Conservation (phyloP, 2,888 invertebrate species). For the Tenthredo notha region DNA sequence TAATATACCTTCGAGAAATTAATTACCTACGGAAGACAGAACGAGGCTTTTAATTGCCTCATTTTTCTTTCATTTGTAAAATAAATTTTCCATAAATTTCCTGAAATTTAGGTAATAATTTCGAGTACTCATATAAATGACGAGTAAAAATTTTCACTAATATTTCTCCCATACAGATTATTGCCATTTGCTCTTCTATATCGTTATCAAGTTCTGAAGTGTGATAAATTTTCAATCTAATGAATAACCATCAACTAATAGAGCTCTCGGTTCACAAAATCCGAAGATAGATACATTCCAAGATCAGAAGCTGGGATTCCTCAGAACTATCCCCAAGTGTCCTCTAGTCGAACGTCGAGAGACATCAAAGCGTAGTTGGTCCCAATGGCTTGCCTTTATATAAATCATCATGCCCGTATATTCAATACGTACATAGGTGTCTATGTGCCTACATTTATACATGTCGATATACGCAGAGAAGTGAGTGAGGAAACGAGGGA, state of each 20-base stretch:
- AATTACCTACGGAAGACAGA: background rate
- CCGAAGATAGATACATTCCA: slow-evolving; percentile 12
- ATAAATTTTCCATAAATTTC: background rate
- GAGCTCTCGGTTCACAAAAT: background rate
- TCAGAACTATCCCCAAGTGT: background rate
- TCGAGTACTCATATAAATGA: background rate
- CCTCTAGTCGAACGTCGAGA: slow-evolving; percentile 18
- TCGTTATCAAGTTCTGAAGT: background rate
- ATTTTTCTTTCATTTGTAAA: slow-evolving; percentile 2
- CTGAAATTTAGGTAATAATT: background rate
- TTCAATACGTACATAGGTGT: background rate
- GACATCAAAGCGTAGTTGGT: slow-evolving; percentile 35
- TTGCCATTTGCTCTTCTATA: background rate
- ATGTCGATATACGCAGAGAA: background rate
- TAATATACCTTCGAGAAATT: background rate
- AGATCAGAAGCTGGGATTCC: slow-evolving; percentile 4
- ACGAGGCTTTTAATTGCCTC: background rate
- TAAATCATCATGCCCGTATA: background rate
- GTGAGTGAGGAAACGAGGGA: slow-evolving; percentile 27
- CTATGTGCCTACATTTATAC: background rate
- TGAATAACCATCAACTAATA: background rate
- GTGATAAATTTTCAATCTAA: slow-evolving; percentile 13
- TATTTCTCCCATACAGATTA: background rate
- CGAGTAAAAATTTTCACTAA: background rate
- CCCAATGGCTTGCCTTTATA: background rate